Evolutionary conservation across 1,140 invertebrate genomes (phyloP).

Genomic region (Delia radicum): DNA sequence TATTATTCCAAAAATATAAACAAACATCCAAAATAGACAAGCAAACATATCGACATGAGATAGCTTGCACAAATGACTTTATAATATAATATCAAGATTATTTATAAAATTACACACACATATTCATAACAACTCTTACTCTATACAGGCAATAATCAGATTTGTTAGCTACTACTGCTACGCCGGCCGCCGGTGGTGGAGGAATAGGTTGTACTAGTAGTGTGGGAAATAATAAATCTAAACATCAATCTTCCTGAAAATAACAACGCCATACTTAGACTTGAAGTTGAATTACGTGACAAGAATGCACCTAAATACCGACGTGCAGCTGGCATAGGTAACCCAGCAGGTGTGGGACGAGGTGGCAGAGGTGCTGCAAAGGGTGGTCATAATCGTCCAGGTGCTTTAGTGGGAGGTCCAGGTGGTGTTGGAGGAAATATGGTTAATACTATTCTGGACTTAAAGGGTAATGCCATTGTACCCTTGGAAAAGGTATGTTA

Average conservation of each 20-base stretch:
- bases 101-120: no score
- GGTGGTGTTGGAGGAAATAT: constrained; percentile 26
- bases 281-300: constrained; percentile 58
- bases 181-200: constrained; percentile 29
- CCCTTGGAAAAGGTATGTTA: constrained; percentile 57
- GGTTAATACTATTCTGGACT: constrained; percentile 15
- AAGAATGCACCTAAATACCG: constrained; percentile 55
- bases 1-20: no score
- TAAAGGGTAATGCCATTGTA: constrained; percentile 42
- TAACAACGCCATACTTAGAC: constrained; percentile 53
- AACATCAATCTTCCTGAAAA: constrained; percentile 54
- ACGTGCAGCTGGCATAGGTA: constrained; percentile 33
- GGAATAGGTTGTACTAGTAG: constrained; percentile 26
- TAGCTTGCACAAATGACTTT: no score
- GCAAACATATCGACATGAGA: no score
- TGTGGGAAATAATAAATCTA: constrained; percentile 52
- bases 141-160: constrained; percentile 24
- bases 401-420: constrained; percentile 18
- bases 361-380: constrained; percentile 25
- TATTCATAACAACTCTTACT: no score
- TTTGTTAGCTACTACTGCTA: background rate
- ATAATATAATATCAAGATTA: no score
- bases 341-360: constrained; percentile 30
- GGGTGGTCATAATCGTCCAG: constrained; percentile 11
- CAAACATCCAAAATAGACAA: no score